A percentile compares a stretch with the other conserved stretches of the same genome.
Conservation (phyloP, 2,797 vertebrate species). For the Chaenodraco wilsoni region DNA sequence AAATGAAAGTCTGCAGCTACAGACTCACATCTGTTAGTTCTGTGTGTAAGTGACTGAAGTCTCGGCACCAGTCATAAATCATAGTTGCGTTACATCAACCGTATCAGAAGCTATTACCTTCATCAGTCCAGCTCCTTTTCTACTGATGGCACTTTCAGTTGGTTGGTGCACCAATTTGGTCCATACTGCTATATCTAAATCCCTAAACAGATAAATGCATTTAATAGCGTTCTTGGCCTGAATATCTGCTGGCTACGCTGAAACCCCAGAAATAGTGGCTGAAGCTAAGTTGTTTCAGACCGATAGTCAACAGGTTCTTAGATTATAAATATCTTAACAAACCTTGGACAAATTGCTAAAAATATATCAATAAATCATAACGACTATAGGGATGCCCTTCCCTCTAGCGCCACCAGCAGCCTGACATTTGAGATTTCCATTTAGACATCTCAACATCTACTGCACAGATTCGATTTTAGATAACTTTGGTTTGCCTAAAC, state of each 20-base stretch:
- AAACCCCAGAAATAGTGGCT: too few species aligned
- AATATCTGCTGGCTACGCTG: too few species aligned
- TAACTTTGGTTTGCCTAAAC: neutral
- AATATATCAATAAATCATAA: neutral
- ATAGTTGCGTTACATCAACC: neutral
- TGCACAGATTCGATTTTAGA: neutral
- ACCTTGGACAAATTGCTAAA: neutral
- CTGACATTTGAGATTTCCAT: neutral
- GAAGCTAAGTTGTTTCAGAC: too few species aligned
- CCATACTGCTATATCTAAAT: conserved; percentile 1
- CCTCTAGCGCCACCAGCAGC: neutral
- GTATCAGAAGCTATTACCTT: neutral
- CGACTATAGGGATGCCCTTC: neutral
- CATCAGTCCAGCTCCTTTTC: neutral
- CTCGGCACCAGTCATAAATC: neutral
- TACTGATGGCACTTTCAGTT: neutral
- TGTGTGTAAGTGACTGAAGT: neutral
- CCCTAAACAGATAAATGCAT: too few species aligned
- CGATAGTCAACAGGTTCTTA: too few species aligned
- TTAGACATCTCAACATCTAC: too few species aligned
- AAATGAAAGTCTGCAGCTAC: conserved; percentile 10
- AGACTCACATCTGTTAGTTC: conserved; percentile 30
- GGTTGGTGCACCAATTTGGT: neutral
- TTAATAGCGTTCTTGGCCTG: too few species aligned
- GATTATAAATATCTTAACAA: neutral